These are phyloP conservation scores for Bembecia ichneumoniformis DNA, from an alignment of 2,888 invertebrate genomes.

Conservation along the genomic window DNA sequence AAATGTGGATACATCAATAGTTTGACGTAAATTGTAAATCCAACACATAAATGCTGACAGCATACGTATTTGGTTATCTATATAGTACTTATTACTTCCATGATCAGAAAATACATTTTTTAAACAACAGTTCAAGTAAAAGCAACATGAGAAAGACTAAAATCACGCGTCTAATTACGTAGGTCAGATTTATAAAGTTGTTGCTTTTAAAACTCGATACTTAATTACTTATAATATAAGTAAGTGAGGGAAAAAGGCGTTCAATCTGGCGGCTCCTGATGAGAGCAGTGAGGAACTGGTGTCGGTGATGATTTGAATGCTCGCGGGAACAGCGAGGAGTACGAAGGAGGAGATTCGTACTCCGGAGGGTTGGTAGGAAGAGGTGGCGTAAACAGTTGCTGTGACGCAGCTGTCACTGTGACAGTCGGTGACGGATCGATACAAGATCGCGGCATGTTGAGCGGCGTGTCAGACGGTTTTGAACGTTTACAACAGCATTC, in stretches of 20 bases:
- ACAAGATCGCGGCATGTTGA: conserved; percentile 61
- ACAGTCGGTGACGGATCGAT: conserved; percentile 60
- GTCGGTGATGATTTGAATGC: conserved; percentile 60
- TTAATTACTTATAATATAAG: no score
- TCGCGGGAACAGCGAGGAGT: conserved; percentile 76
- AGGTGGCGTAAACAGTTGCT: conserved; percentile 48
- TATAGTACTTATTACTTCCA: no score
- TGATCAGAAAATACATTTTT: no score
- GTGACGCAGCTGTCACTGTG: conserved; percentile 49
- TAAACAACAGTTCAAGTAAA: no score
- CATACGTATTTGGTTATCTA: no score
- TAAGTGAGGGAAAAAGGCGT: neutral
- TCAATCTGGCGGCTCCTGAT: conserved; percentile 51
- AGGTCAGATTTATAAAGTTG: no score
- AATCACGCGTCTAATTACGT: no score
- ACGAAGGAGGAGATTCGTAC: conserved; percentile 78
- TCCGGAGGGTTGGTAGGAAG: conserved; percentile 66
- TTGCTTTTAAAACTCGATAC: no score
- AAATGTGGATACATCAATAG: no score
- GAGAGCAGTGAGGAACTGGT: conserved; percentile 61
- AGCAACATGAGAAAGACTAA: no score
- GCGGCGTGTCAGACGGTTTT: conserved; percentile 58
- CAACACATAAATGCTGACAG: no score
- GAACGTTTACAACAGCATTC: conserved; percentile 67
- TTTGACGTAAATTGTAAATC: no score